Evolutionary conservation across 2,113 vertebrate species (phyloP), one percentile per base, ranked within the genome.

Genomic region (Vulpes lagopus): DNA sequence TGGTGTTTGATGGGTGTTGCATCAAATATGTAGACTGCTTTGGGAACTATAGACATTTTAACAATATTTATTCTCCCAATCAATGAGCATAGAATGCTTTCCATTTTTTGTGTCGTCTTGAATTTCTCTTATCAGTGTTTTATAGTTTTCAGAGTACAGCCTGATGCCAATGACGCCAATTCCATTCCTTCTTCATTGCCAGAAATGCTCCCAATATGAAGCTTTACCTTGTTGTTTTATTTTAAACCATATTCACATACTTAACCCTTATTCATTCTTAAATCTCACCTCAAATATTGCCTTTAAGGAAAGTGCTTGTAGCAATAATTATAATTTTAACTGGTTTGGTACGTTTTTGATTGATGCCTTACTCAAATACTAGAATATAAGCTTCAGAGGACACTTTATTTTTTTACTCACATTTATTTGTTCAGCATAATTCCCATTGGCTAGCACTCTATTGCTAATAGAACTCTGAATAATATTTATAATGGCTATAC

Each of bases 261-360:
- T 78, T 85, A 86, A 32, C 0, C 12, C 35, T 32, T 67, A 4
- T 11, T 32, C 35, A 59, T 38, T 62, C 15, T 65, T 60, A 51
- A 86, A 49, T 71, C 16, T 94, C 19, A 69, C 12, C 20, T 19
- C 27, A 64, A 64, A 25, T 38, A 17, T 69, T 81, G 12, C 27
- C 43, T 84, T 93, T 64, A 51, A 17, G 5, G 2, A 20, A 94
- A 92, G 22, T 0, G 1, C 1, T 79, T 67, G 19, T 62, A 17
- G 9, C 30, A 91, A 55, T 89, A 60, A 49, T 32, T 84, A 57
- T 35, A 51, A 81, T 91, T 93, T 35, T 82, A 84, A 32, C 5
- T 22, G 27, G 57, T 43, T 78, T 20, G 57, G 60, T 80, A 6
- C 55, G 6, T 38, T 78, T 27, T 67, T 88, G 12, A 43, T n/a